Evolutionary conservation across 2,113 vertebrate species (phyloP).

Genomic region (Entomyzon cyanotis): DNA sequence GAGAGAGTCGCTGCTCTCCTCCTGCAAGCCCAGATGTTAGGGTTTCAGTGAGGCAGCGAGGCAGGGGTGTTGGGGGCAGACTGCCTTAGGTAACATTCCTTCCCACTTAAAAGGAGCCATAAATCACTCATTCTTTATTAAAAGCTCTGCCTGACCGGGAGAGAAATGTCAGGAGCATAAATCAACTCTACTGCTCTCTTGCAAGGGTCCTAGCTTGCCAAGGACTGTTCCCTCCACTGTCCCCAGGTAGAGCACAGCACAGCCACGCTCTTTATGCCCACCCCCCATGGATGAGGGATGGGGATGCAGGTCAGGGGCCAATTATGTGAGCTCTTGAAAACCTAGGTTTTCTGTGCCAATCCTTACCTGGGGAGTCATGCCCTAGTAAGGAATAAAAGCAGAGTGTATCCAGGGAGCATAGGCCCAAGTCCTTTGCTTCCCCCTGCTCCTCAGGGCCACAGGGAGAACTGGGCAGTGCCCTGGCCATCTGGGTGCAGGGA

Average conservation of each 20-base stretch:
- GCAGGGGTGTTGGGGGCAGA: constrained; percentile 16
- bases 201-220: not conserved
- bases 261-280: accelerated
- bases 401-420: accelerated
- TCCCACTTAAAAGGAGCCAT: constrained; percentile 57
- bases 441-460: too few relatives aligned
- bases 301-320: not conserved
- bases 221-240: not conserved
- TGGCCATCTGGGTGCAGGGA: not conserved
- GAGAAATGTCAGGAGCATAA: constrained; percentile 58
- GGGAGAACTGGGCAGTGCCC: not conserved
- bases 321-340: not conserved
- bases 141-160: constrained; percentile 44
- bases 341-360: not conserved
- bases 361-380: accelerated
- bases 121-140: constrained; percentile 70
- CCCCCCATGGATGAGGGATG: accelerated
- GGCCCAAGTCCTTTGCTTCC: not conserved
- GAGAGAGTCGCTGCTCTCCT: not conserved
- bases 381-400: not conserved
- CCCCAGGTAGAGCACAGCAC: not conserved
- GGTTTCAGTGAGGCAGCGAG: constrained; percentile 7
- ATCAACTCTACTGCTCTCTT: not conserved
- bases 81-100: constrained; percentile 67
- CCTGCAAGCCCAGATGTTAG: not conserved